Percentiles rank a stretch among this genome's conserved stretches.
Evolutionary conservation across 2,888 invertebrate genomes (phyloP).

Genomic region (Adelognathus sp.): DNA sequence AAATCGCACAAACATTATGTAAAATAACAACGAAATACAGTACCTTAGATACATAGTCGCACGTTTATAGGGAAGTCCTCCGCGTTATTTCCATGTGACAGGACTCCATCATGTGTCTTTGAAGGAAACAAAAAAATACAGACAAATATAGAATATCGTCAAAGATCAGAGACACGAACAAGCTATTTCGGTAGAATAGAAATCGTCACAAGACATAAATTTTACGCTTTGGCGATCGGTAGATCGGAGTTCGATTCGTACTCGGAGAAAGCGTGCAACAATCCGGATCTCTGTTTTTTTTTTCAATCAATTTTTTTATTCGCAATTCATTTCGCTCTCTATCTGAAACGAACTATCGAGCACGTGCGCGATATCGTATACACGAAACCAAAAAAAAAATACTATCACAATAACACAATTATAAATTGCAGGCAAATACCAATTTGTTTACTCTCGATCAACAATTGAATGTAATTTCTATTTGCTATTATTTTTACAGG

Average conservation of each 20-base stretch:
- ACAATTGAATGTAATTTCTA: not conserved
- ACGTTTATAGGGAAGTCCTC: too few species aligned
- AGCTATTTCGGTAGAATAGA: conserved; percentile 18
- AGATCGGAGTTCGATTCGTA: conserved; percentile 30
- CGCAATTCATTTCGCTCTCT: not conserved
- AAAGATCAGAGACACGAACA: not conserved
- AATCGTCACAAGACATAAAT: conserved; percentile 46
- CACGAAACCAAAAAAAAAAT: not conserved
- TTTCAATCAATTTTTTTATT: conserved; percentile 5
- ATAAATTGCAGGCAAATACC: too few species aligned
- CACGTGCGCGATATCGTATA: conserved; percentile 31
- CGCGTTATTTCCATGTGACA: too few species aligned
- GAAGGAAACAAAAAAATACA: not conserved
- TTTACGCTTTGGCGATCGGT: conserved; percentile 49
- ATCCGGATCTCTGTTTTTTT: conserved; percentile 8
- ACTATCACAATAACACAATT: not conserved
- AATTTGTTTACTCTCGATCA: not conserved
- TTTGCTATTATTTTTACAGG: conserved; percentile 23
- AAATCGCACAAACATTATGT: too few species aligned
- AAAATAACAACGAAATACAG: too few species aligned
- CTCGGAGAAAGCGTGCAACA: conserved; percentile 54
- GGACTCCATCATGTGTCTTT: not conserved
- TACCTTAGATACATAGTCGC: too few species aligned
- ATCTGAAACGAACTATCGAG: not conserved
- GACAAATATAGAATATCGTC: conserved; percentile 11